Evolutionary conservation across 2,888 invertebrate genomes (phyloP), one percentile per base, ranked within the genome.

Genomic region (Atethmia centrago): DNA sequence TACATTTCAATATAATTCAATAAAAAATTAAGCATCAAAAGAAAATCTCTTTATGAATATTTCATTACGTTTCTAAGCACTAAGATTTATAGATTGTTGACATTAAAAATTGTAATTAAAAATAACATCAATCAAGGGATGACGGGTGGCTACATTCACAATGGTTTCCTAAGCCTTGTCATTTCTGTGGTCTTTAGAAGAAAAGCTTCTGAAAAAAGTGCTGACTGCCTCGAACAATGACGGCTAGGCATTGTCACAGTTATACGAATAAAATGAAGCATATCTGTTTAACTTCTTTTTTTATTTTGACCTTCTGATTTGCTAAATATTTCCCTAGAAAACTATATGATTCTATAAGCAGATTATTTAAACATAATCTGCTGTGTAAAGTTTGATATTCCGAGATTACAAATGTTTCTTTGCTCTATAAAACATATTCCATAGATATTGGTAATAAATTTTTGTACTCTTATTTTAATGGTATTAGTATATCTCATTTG

Each of bases 51-150:
- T 74, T 72, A 82, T 85, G 84, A 88, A 90, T 88, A 87, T 89
- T 92, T 86, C 88, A 90, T 90, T 90, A 89, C 76, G 80, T 89
- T 87, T 79, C 77, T 88, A 87, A 89, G 88, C 83, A 85, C 85
- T 74, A 91, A 93, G 93, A 94, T 92, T 93, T 91, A 93, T 93
- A 90, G 85, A 89, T 89, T 93, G 93, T 93, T 93, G 92, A 93
- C 93, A 92, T 90, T 88, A 92, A 93, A 92, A 93, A 93, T 88
- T 90, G 89, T 93, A 94, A 94, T 94, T 94, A 93, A 94, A 93
- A 94, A 87, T 85, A 81, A 82, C 93, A 94, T 94, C 94, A 94
- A 94, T 94, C 94, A 94, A 81, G 84, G 83, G 71, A 80, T 80
- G 89, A 86, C 84, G 76, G 77, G 68, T 71, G 82, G 69, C 70